These are phyloP conservation scores for Teinopalpus imperialis DNA, from an alignment of 2,888 invertebrate species.

Conservation along the genomic window DNA sequence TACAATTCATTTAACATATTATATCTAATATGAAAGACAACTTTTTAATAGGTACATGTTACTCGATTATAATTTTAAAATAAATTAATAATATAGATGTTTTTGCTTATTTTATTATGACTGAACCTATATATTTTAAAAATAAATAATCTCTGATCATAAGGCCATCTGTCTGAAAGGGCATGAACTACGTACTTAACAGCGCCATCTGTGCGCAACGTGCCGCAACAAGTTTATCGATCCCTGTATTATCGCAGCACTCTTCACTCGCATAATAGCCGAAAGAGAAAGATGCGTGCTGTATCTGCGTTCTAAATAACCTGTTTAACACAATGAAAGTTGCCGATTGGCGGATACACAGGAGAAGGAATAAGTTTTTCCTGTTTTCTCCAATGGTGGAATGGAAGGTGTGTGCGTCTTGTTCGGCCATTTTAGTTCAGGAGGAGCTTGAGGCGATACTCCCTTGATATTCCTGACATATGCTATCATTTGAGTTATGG, in stretches of 20 bases:
- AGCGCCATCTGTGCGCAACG: constrained; percentile 58
- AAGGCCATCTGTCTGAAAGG: constrained; percentile 51
- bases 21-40: too few species aligned
- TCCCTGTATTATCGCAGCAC: constrained; percentile 45
- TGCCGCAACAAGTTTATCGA: constrained; percentile 41
- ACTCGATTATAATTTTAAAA: too few species aligned
- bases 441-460: constrained; percentile 67
- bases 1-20: too few species aligned
- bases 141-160: too few species aligned
- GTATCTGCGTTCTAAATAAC: constrained; percentile 61
- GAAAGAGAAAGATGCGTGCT: constrained; percentile 58
- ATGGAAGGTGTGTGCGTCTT: constrained; percentile 48
- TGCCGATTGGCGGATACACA: constrained; percentile 68
- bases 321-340: constrained; percentile 51
- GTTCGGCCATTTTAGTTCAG: constrained; percentile 76
- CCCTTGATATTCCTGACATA: constrained; percentile 79
- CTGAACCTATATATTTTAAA: too few species aligned
- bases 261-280: constrained; percentile 53
- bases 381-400: constrained; percentile 61
- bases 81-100: too few species aligned
- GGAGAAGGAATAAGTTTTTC: constrained; percentile 55
- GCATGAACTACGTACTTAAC: constrained; percentile 46
- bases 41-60: too few species aligned
- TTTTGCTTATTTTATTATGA: too few species aligned
- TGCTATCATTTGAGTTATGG: constrained; percentile 78